Base-by-base conservation (phyloP, 2,113 vertebrate genomes). In the Terrapene triunguis region DNA sequence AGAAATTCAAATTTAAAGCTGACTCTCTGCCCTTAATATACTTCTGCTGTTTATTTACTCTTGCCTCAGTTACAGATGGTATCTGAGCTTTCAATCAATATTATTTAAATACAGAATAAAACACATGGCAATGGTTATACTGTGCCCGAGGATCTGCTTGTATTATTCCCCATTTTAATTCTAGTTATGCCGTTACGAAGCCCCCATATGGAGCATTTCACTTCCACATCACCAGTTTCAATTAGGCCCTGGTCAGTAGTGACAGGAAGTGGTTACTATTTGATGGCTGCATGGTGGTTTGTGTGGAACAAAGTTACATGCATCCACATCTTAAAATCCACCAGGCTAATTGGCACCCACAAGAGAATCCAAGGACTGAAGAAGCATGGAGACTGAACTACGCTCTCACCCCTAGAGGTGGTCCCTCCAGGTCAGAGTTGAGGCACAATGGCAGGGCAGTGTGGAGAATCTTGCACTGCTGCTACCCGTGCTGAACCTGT, bases 401-500 rank as follows among this genome's bases (percentile, higher is more conserved):
- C 89, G 65, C 38, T 97, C 95, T 97, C 96, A 95, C 87, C 93
- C 94, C 95, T 80, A 95, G 96, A 96, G 96, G 94, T 94, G 93
- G 51, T 93, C 93, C 95, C 96, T 97, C 91, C 91, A 90, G 96
- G 92, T 91, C 94, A 97, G 96, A 76, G 96, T 62, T 97, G 95
- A 96, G 93, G 95, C 95, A 96, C 94, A 96, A 19, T 95, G 93
- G 94, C 94, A 96, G 94, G 95, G 96, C 96, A 97, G 94, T 95
- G 95, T 86, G 95, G 96, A 93, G 93, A 92, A 91, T 87, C 94
- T 95, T 95, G 95, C 95, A 96, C 96, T 96, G 94, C 95, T 95
- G 91, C 96, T 95, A 95, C 95, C 95, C 91, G 79, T 95, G 96
- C 96, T 90, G 94, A 96, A 97, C 96, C 96, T 97, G 94, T 87